A percentile compares a stretch with the other conserved stretches of the same genome.
Evolutionary conservation across 2,113 vertebrate genomes (phyloP).

Genomic region (Ifrita kowaldi): DNA sequence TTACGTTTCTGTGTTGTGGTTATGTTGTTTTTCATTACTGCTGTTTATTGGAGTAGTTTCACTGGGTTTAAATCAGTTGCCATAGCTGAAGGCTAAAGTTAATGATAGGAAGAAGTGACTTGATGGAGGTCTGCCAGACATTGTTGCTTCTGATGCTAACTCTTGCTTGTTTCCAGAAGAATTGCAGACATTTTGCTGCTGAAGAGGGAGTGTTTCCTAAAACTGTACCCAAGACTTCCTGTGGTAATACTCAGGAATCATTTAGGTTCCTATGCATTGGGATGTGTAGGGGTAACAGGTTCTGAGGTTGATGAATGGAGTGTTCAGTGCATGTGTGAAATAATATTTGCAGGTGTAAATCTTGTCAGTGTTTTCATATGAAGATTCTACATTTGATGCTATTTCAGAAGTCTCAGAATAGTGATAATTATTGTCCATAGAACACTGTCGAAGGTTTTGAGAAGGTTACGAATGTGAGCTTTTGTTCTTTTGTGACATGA

Average conservation of each 20-base stretch:
- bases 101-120: background rate
- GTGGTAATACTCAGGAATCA: background rate
- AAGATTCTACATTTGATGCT: background rate
- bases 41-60: background rate
- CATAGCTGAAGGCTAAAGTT: background rate
- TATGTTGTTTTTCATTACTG: background rate
- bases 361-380: background rate
- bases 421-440: background rate
- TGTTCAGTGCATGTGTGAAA: background rate
- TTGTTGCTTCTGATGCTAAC: background rate
- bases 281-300: background rate
- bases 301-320: background rate
- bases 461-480: background rate
- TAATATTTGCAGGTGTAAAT: background rate
- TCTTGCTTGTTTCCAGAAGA: background rate
- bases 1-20: background rate
- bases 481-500: background rate
- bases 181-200: background rate
- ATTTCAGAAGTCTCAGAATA: background rate
- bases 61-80: background rate
- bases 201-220: background rate
- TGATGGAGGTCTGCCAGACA: background rate
- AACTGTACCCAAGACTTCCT: background rate
- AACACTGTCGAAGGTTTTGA: background rate
- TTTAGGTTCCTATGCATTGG: fast-evolving